Base-by-base conservation (phyloP, 1,140 invertebrate species). In the Asobara japonica region DNA sequence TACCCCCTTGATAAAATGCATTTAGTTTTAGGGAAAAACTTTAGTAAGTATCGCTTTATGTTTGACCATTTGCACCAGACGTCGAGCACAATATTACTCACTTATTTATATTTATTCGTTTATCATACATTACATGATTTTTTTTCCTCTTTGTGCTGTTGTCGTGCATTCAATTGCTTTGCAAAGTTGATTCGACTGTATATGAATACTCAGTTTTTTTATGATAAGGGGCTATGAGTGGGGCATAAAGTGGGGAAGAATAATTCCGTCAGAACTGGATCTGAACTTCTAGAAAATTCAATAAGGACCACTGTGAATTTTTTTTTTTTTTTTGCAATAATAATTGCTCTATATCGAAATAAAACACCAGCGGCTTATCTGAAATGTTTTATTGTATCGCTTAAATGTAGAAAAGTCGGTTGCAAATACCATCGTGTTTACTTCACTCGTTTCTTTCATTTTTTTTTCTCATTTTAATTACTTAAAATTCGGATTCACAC, bases 391-490 rank as follows among this genome's bases (percentile, higher is more conserved):
- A 85, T 85, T 83, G 80, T 85, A 83, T 83, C 77, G 80, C 36
- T 41, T 83, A 86, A 86, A 87, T 87, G 85, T 87, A 87, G 84
- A 87, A 86, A 87, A 81, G 82, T 83, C 83, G 81, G 81, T 84
- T 80, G 81, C 74, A 78, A 76, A 78, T 74, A 79, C 80, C 77
- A n/a, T n/a, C n/a, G 36, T 41, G 36, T n/a, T 11, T 13, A 33
- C 36, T 41, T 4, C 3, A 41, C 76, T 72, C 67, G 76, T 67
- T 71, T 70, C n/a, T n/a, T n/a, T n/a, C n/a, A n/a, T n/a, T n/a
- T n/a, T n/a, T n/a, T n/a, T n/a, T n/a, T n/a, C n/a, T 67, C 71
- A 16, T 62, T 66, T 51, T 75, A 74, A 78, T 69, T n/a, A n/a
- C n/a, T 41, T 41, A 41, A 41, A n/a, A 41, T 41, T 41, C 36